Percentiles rank a stretch among this genome's conserved stretches.
phyloP scores from a whole-genome alignment of 2,888 invertebrate genomes.

The Calameuta filiformis region DNA sequence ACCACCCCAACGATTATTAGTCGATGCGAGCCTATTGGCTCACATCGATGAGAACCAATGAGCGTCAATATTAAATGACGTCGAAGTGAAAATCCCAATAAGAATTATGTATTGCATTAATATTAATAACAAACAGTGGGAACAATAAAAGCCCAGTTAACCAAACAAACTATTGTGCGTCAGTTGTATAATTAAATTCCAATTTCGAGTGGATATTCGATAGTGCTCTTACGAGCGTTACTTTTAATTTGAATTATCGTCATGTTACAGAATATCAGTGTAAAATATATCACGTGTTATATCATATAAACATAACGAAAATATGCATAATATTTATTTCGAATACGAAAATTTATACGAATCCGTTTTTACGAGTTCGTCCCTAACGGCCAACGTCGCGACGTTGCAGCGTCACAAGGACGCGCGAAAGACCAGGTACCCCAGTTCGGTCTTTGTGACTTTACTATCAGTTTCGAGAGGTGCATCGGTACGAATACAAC shows the following conservation, averaged over 20 bases:
- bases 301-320: neutral
- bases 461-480: neutral
- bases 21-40: neutral
- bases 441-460: neutral
- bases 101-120: neutral
- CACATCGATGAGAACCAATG: neutral
- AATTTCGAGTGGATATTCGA: neutral
- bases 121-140: neutral
- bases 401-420: neutral
- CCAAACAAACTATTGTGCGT: neutral
- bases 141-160: neutral
- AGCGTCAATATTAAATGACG: neutral
- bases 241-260: neutral
- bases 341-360: neutral
- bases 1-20: neutral
- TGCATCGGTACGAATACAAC: neutral
- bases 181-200: neutral
- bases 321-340: neutral
- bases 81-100: neutral
- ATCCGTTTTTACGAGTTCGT: neutral
- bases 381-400: neutral
- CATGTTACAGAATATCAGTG: neutral
- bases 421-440: neutral
- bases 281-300: neutral
- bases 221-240: neutral